Base-by-base conservation (phyloP, 2,888 invertebrate species). In the Ptilodon capucinus region DNA sequence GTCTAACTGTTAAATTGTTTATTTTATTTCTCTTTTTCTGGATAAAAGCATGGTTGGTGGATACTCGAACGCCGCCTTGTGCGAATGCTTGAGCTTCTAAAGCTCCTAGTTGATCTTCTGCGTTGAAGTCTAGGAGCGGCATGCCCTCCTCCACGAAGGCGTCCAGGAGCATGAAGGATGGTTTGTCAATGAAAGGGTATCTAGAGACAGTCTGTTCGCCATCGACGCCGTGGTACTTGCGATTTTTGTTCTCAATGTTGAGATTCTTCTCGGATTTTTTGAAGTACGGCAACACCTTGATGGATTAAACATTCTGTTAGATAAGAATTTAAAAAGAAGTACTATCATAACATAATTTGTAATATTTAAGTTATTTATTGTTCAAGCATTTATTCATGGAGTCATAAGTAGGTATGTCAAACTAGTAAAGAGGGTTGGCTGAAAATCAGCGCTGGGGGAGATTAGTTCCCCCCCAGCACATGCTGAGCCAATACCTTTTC, bases 251-350 rank as follows among this genome's bases (percentile, higher is more conserved):
- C 50, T 90, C 89, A 1, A 81, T 62, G 62, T 94, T 91, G 36
- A 91, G 69, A 62, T 94, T 94, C 47, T 92, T 86, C 74, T 94
- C 94, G 0, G 93, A 92, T 76, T 93, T 93, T 48, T 88, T 92
- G 74, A 94, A 95, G 73, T 94, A 95, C 0, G 94, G 94, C 23
- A 95, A 81, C 1, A 94, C 85, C 89, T 90, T 71, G 5, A 36
- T 14, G n/a, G n/a, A n/a, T n/a, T 23, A 23, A 23, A 30, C 39
- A 39, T 42, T 35, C 53, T 2, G 1, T 13, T 9, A 9, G 1
- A 16, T 52, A 9, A 14, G n/a, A n/a, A n/a, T n/a, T n/a, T n/a
- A n/a, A n/a, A n/a, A n/a, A n/a, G n/a, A n/a, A n/a, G n/a, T n/a
- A n/a, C n/a, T n/a, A n/a, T n/a, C n/a, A n/a, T n/a, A n/a, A n/a